These are phyloP conservation scores for Bagarius yarrelli DNA, from an alignment of 2,113 vertebrate species.

Conservation along the genomic window DNA sequence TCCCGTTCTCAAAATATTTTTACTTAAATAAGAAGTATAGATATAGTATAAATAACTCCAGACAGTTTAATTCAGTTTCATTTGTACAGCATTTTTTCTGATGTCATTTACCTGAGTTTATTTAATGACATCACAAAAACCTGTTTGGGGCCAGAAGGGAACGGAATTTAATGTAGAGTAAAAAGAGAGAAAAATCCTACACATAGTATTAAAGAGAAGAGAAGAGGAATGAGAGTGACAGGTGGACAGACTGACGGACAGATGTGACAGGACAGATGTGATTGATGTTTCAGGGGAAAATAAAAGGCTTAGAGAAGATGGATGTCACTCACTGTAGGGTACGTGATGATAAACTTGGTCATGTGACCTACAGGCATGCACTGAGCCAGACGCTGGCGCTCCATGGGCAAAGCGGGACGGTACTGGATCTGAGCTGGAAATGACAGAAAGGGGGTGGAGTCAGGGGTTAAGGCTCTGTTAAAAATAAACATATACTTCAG, in stretches of 20 bases:
- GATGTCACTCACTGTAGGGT: slow-evolving; percentile 53
- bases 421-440: slow-evolving; percentile 53
- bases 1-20: no score
- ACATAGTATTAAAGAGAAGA: not conserved
- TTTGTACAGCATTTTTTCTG: no score
- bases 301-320: slow-evolving; percentile 14
- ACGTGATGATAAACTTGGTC: slow-evolving; percentile 57
- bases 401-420: slow-evolving; percentile 43
- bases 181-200: not conserved
- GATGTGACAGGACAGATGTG: not conserved
- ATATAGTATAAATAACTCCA: no score
- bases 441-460: not conserved
- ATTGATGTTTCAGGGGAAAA: slow-evolving; percentile 14
- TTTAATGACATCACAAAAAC: no score
- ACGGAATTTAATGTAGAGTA: not conserved
- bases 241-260: not conserved
- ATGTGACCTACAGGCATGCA: slow-evolving; percentile 52
- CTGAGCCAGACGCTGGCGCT: slow-evolving; percentile 45
- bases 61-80: no score
- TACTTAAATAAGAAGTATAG: no score
- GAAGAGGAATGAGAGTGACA: not conserved
- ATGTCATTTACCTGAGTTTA: no score
- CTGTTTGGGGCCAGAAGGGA: not conserved
- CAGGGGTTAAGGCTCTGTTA: not conserved
- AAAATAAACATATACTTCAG: not conserved